These are phyloP conservation scores for Eidolon helvum DNA, from an alignment of 2,113 vertebrate species.

Conservation along the genomic window DNA sequence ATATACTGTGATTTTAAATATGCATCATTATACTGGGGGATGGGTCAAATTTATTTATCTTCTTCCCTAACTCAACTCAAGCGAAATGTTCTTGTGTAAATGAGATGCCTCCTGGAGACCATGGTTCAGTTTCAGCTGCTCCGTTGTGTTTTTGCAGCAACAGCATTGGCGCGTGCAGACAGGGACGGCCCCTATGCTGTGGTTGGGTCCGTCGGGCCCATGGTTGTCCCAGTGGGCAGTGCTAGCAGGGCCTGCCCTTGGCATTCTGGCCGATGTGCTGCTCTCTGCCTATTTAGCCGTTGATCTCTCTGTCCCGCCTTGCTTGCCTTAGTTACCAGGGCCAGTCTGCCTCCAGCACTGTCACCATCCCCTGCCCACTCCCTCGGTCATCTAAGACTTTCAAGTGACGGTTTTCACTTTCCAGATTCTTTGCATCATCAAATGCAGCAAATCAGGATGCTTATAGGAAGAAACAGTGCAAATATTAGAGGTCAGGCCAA, in stretches of 20 bases:
- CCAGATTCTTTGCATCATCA: background rate
- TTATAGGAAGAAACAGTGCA: background rate
- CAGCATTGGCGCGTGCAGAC: background rate
- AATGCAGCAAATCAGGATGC: background rate
- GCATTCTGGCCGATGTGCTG: background rate
- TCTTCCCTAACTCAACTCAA: background rate
- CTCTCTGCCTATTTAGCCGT: background rate
- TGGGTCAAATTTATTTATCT: background rate
- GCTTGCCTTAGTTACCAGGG: background rate
- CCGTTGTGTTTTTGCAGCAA: background rate
- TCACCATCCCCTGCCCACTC: background rate
- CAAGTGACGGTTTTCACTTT: background rate
- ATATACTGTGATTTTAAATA: background rate
- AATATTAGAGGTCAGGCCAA: background rate
- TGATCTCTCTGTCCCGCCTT: background rate
- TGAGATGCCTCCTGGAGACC: background rate
- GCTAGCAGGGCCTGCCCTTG: background rate
- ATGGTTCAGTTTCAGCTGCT: background rate
- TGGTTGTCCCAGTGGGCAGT: background rate
- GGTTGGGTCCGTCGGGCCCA: rapidly evolving
- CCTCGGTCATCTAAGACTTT: background rate
- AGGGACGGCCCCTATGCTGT: rapidly evolving
- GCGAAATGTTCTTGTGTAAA: background rate
- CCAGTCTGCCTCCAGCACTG: background rate
- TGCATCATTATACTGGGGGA: background rate